Base-by-base conservation (phyloP, 1,140 invertebrate genomes). In the Wasmannia auropunctata region DNA sequence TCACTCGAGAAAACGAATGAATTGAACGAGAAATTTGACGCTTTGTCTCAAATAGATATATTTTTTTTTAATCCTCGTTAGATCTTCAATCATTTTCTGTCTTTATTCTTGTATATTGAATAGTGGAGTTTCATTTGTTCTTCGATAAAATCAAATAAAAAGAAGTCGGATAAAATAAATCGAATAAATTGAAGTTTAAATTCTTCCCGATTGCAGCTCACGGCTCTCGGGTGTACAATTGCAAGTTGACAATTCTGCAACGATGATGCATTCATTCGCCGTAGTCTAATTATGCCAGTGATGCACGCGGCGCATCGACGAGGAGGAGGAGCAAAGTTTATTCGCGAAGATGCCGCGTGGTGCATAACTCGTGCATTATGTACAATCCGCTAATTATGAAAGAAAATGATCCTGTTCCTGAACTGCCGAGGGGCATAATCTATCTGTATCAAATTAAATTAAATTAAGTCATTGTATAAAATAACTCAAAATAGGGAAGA, bases 201-300 rank as follows among this genome's bases (percentile, higher is more conserved):
- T 40, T 67, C 16, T 34, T 54, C 8, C 1, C 31, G 46, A 40
- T 2, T 25, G 8, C 60, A 10, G 31, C n/a, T 14, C n/a, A n/a
- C n/a, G n/a, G n/a, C n/a, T n/a, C n/a, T n/a, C n/a, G n/a, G n/a
- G n/a, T 49, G 28, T 49, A 34, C 14, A 34, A 31, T 81, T n/a
- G 4, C 19, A 34, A 40, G 72, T 34, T 72, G 65, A 56, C 43
- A 19, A 25, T 81, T 43, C 25, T 49, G 4, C 10, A 70, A 56
- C 14, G 79, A 81, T 67, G 62, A 67, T 58, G 25, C 62, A 72
- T 58, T 81, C 67, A 81, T 72, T 83, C 43, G 56, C 74, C 11
- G 43, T 62, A 67, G 76, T 79, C 67, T 60, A 74, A 83, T 83
- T 72, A 58, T 46, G 54, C 19, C 51, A 46, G 14, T 58, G 67